Base-by-base conservation (phyloP, 1,140 invertebrate genomes). In the Berghia stephanieae region DNA sequence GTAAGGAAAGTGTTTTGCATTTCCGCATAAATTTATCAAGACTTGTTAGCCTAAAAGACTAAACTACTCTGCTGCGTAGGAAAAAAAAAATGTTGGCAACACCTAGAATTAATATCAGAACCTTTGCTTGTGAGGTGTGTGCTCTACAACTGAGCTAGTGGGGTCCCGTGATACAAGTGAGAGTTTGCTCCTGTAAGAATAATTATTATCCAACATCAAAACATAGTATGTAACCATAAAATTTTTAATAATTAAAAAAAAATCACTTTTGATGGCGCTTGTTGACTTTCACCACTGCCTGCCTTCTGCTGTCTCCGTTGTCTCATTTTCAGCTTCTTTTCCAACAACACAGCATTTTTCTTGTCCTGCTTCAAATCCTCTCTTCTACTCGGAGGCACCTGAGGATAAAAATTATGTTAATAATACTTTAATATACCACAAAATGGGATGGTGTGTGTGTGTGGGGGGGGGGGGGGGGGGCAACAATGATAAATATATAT, bases 321-420 rank as follows among this genome's bases (percentile, higher is more conserved):
- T 71, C 78, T 76, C 42, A 79, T 77, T 31, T 79, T 81, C 6
- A 79, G 63, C 18, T 75, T 66, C 52, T 82, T 84, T 63, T 86
- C 84, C 24, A 75, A 38, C 36, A 83, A 60, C 55, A 92, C 82
- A 13, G 93, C 93, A 52, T 93, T 82, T 72, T 92, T 87, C 80
- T 91, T 93, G 81, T 93, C 93, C 76, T 91, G 91, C 73, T 90
- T 89, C 91, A 93, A 93, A 86, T 93, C 93, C 82, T 91, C 90
- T 34, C 83, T 66, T 69, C 79, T 79, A 66, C 83, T 81, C 4
- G 80, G 73, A 24, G 86, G 87, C 83, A 90, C 83, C 89, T 89
- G 78, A 49, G 80, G n/a, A n/a, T 49, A 49, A n/a, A n/a, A 49
- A n/a, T 49, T 49, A 13, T 49, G n/a, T 49, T 10, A 49, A 10